These are phyloP conservation scores for Lasiommata megera DNA, from an alignment of 2,888 invertebrate genomes.

Conservation along the genomic window DNA sequence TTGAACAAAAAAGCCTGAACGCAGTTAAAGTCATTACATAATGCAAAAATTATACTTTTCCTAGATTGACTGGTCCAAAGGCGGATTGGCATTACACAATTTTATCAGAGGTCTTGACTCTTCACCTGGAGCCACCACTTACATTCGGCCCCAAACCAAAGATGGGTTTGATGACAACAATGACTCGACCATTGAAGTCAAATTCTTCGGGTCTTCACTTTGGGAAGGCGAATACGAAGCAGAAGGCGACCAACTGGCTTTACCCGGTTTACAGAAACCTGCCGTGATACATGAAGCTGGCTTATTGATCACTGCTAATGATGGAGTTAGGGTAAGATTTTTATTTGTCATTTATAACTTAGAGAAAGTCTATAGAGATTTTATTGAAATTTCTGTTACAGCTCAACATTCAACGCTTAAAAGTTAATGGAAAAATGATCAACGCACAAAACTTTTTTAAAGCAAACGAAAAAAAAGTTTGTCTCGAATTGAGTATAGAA, in stretches of 20 bases:
- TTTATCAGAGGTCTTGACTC: constrained; percentile 97
- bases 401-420: constrained; percentile 89
- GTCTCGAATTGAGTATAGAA: constrained; percentile 85
- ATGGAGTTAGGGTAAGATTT: constrained; percentile 84
- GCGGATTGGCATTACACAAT: constrained; percentile 90
- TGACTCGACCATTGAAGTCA: constrained; percentile 55
- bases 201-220: constrained; percentile 89
- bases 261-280: constrained; percentile 82
- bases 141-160: constrained; percentile 59
- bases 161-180: constrained; percentile 59
- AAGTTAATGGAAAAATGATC: constrained; percentile 90
- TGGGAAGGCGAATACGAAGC: constrained; percentile 82
- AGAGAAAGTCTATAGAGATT: too few species aligned
- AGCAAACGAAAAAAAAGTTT: constrained; percentile 75
- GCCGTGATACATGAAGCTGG: constrained; percentile 90
- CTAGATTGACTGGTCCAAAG: constrained; percentile 86
- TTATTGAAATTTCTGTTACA: constrained; percentile 45
- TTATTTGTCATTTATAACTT: not conserved
- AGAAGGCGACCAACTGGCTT: constrained; percentile 78
- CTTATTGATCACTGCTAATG: constrained; percentile 89
- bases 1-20: too few species aligned
- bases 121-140: constrained; percentile 94
- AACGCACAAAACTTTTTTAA: constrained; percentile 90
- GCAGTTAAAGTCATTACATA: not conserved
- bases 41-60: not conserved